Conservation (phyloP, 1,140 invertebrate genomes). For the Chrysopa pallens region DNA sequence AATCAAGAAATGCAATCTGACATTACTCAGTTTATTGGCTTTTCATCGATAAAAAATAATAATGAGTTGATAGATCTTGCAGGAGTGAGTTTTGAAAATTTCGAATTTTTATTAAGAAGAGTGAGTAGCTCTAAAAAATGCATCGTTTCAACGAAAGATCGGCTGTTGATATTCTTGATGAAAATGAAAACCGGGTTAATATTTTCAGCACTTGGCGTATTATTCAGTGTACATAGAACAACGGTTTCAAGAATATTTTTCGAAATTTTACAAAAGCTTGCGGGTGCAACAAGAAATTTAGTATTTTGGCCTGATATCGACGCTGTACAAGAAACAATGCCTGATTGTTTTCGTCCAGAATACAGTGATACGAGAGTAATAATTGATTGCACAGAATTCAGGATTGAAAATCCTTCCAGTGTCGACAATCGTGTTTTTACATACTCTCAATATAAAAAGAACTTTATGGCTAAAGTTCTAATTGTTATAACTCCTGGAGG, state of each 20-base stretch:
- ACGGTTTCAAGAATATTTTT: slow-evolving; percentile 8
- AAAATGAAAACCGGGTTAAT: slow-evolving; percentile 6
- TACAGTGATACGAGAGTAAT: too few relatives aligned
- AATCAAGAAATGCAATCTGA: slow-evolving; percentile 1
- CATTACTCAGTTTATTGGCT: slow-evolving; percentile 1
- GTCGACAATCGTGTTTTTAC: too few relatives aligned
- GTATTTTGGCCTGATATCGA: slow-evolving; percentile 11
- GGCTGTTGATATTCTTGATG: too few relatives aligned
- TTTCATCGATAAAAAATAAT: slow-evolving; percentile 2
- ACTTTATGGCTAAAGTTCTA: too few relatives aligned
- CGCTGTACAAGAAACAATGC: slow-evolving; percentile 5
- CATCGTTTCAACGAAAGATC: too few relatives aligned
- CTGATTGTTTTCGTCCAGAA: too few relatives aligned
- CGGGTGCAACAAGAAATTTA: slow-evolving; percentile 6
- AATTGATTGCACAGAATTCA: too few relatives aligned
- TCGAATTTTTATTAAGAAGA: slow-evolving; percentile 4
- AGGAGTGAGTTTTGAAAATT: slow-evolving; percentile 4
- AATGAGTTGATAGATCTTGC: slow-evolving; percentile 3
- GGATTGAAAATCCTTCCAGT: too few relatives aligned
- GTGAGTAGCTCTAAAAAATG: too few relatives aligned
- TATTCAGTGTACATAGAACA: slow-evolving; percentile 6
- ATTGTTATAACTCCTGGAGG: too few relatives aligned
- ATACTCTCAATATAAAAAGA: too few relatives aligned
- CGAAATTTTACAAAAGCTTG: slow-evolving; percentile 4
- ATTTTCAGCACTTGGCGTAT: slow-evolving; percentile 5